Conservation (phyloP, 2,113 vertebrate species). For the Myodes glareolus region DNA sequence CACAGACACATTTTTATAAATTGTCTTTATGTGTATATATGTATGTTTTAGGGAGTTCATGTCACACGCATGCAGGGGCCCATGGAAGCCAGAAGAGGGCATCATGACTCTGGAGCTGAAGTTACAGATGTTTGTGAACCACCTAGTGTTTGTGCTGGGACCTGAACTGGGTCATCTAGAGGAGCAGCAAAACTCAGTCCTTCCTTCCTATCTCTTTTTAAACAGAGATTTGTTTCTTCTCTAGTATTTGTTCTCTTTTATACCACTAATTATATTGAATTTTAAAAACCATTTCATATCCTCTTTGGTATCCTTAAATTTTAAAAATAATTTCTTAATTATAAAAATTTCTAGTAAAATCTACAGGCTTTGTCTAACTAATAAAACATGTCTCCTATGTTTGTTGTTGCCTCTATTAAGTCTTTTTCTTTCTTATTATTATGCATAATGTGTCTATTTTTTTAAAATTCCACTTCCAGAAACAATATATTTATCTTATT, state of each 20-base stretch:
- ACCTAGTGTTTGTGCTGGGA: neutral
- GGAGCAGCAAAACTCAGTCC: neutral
- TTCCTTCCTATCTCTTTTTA: neutral
- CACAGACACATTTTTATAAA: neutral
- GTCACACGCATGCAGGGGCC: neutral
- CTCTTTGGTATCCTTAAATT: neutral
- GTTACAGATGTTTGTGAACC: neutral
- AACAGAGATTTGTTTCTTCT: neutral
- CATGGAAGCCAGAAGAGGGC: neutral
- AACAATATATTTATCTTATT: neutral
- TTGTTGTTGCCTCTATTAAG: neutral
- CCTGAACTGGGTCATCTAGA: neutral
- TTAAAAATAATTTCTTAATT: neutral
- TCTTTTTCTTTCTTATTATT: neutral
- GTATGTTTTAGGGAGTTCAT: neutral
- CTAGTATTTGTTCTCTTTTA: neutral
- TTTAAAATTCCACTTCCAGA: neutral
- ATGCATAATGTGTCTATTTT: neutral
- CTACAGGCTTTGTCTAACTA: neutral
- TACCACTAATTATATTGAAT: neutral
- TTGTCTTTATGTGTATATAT: neutral
- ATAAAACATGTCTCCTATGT: neutral
- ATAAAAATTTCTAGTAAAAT: neutral
- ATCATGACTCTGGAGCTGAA: neutral
- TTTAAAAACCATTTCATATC: neutral